Percentiles rank a stretch among this genome's conserved stretches.
Evolutionary conservation across 2,113 vertebrate genomes (phyloP).

Genomic region (Pagrus major): DNA sequence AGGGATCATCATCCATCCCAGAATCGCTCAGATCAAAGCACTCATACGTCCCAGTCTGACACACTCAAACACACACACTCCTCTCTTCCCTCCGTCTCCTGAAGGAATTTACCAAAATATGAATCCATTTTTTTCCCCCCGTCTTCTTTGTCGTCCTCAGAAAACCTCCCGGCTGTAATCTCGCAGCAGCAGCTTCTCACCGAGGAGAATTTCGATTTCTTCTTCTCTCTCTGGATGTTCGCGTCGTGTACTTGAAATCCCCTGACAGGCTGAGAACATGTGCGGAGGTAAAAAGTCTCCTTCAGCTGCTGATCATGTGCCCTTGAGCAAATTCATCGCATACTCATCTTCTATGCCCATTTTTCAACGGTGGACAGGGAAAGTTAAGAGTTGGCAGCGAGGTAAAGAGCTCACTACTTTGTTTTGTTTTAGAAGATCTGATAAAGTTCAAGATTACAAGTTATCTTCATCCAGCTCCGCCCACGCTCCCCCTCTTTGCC

Average conservation of each 20-base stretch:
- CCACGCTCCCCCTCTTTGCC: too few species aligned
- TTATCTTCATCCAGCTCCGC: too few species aligned
- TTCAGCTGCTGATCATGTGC: neutral
- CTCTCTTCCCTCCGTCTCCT: neutral
- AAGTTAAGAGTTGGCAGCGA: too few species aligned
- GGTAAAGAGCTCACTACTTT: too few species aligned
- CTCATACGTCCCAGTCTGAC: neutral
- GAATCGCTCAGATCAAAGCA: slow-evolving; percentile 29
- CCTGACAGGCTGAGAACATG: neutral
- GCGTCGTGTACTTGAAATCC: neutral
- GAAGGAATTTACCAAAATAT: slow-evolving; percentile 7
- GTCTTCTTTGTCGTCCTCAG: slow-evolving; percentile 17
- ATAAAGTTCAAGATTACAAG: too few species aligned
- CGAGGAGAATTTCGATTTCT: neutral
- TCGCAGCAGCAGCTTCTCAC: slow-evolving; percentile 28
- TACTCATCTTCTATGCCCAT: too few species aligned
- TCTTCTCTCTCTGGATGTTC: slow-evolving; percentile 2
- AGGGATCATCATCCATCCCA: slow-evolving; percentile 24
- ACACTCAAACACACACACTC: neutral
- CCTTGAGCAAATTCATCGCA: neutral
- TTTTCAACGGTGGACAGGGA: too few species aligned
- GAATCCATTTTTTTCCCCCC: neutral
- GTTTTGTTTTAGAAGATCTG: too few species aligned
- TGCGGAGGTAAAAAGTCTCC: neutral
- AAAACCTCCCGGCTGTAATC: slow-evolving; percentile 16